Conservation (phyloP, 2,797 vertebrate genomes). For the Silurus lanzhouensis region DNA sequence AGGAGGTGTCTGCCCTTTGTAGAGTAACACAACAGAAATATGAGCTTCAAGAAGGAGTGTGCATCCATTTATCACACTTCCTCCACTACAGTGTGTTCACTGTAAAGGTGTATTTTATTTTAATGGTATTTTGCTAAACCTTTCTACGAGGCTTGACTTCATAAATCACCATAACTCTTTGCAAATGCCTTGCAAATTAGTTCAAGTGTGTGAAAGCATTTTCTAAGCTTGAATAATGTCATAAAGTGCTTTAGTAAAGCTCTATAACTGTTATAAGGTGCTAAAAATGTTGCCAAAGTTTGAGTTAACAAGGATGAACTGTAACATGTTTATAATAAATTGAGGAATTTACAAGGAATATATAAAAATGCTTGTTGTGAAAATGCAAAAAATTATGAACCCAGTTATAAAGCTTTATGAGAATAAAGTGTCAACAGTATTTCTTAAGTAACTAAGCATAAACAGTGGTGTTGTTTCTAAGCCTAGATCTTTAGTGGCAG, state of each 20-base stretch:
- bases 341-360: neutral
- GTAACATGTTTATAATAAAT: neutral
- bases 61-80: neutral
- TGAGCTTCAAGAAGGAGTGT: neutral
- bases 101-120: conserved; percentile 4
- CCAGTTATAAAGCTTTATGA: conserved; percentile 4
- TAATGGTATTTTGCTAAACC: neutral
- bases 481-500: neutral
- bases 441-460: neutral
- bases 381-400: neutral
- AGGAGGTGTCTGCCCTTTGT: conserved; percentile 16
- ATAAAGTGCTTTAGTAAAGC: neutral
- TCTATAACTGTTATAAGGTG: neutral
- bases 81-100: neutral
- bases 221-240: neutral
- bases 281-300: neutral
- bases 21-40: conserved; percentile 7
- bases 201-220: neutral
- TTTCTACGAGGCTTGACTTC: neutral
- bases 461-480: neutral
- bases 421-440: neutral
- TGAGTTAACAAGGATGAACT: neutral
- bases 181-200: neutral
- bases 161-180: neutral
- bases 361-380: neutral